Evolutionary conservation across 1,140 invertebrate genomes (phyloP).

Genomic region (Cotesia chilonis): DNA sequence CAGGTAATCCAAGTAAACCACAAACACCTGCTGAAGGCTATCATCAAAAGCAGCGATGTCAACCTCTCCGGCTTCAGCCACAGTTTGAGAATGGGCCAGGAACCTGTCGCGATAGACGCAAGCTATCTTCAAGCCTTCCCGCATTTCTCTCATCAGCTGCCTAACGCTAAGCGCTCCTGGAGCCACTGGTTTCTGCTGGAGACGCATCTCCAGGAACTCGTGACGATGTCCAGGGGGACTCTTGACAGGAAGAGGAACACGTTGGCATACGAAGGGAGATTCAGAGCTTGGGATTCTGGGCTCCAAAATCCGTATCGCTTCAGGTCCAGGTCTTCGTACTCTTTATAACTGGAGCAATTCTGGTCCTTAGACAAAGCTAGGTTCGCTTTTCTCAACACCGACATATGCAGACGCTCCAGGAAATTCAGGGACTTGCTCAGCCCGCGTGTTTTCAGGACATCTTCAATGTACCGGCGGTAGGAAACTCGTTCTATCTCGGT

Average conservation of each 20-base stretch:
- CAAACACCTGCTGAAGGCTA: slow-evolving; percentile 78
- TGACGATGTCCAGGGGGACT: slow-evolving; percentile 88
- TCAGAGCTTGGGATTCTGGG: slow-evolving; percentile 76
- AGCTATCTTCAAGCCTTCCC: slow-evolving; percentile 83
- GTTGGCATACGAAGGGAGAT: slow-evolving; percentile 83
- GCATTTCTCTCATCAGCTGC: slow-evolving; percentile 87
- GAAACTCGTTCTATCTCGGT: slow-evolving; percentile 58
- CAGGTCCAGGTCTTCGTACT: slow-evolving; percentile 68
- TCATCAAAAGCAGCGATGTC: slow-evolving; percentile 77
- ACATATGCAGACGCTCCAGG: slow-evolving; percentile 75
- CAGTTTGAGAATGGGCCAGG: slow-evolving; percentile 74
- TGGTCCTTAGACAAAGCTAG: slow-evolving; percentile 71
- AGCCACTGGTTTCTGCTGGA: slow-evolving; percentile 84
- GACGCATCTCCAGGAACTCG: slow-evolving; percentile 83
- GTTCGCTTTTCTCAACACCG: slow-evolving; percentile 74
- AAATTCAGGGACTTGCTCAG: slow-evolving; percentile 81
- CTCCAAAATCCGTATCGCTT: slow-evolving; percentile 80
- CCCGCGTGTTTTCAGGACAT: slow-evolving; percentile 85
- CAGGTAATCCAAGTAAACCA: slow-evolving; percentile 80
- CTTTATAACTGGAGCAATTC: slow-evolving; percentile 49
- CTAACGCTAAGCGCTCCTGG: slow-evolving; percentile 86
- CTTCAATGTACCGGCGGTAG: slow-evolving; percentile 84
- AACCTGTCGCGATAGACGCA: slow-evolving; percentile 80
- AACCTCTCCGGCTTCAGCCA: slow-evolving; percentile 63
- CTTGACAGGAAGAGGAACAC: slow-evolving; percentile 85